Evolutionary conservation across 2,113 vertebrate species (phyloP), one percentile per base, ranked within the genome.

Genomic region (Halcyon malimbica): DNA sequence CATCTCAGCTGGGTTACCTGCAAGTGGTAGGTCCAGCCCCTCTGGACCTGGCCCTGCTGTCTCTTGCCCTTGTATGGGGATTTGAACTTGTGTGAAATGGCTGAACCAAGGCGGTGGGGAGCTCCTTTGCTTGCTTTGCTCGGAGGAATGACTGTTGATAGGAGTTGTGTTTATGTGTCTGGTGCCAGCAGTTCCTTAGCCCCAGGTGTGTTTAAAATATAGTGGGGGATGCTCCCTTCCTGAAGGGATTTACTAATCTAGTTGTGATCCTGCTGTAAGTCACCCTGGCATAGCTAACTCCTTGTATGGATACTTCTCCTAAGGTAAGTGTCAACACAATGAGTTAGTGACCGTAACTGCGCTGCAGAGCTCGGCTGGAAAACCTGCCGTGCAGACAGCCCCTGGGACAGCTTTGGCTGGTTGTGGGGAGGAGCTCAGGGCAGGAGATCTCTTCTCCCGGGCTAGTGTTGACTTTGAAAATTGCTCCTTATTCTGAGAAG

Each of bases 231-330:
- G 37, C 24, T 48, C 48, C 50, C 15, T 79, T 90, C 69, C 50
- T 3, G 3, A 68, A 46, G 53, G 59, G 37, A 84, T 93, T 82
- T 65, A 39, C 73, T 64, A 68, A 56, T 64, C 16, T 90, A 42
- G 53, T 78, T 95, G 62, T 1, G 16, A 91, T 97, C 31, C 44
- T 1, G 5, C 67, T 93, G 26, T 79, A 91, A 76, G 78, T 82
- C 10, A 14, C 62, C 33, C 39, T 82, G 60, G 74, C 54, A 16
- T 85, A 95, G 53, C 84, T 95, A 95, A 87, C 87, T 96, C 87
- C 87, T 92, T 96, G 91, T 96, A 95, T 94, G 94, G 96, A 25
- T 89, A 76, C 89, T 91, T 84, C 37, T 94, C 16, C 46, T 39
- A 94, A 96, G 94, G 95, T 96, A 93, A 90, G 91, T 85, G 67